Base-by-base conservation (phyloP, 1,140 invertebrate species). In the Bombyx mori region DNA sequence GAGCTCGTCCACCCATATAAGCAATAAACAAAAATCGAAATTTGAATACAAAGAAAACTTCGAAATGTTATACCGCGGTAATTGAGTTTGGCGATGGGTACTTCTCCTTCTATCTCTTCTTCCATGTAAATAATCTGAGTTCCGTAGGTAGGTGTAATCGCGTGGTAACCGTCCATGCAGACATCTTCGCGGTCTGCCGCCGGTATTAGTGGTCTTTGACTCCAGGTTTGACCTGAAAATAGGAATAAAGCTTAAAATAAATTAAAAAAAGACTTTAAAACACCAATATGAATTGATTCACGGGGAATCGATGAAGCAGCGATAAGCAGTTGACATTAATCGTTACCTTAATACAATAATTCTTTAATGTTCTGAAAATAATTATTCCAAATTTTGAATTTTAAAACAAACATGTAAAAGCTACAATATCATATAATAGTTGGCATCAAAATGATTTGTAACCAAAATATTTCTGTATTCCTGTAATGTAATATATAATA, bases 31-130 rank as follows among this genome's bases (percentile, higher is more conserved):
- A 18, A n/a, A n/a, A n/a, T n/a, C n/a, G n/a, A 18, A 18, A 18
- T 0, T 35, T 35, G 0, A 35, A 35, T 35, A 35, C 26, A 35
- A 35, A 35, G 26, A 35, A 35, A 35, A 35, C 26, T 35, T 35
- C 26, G 26, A 35, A 35, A 35, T 35, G 12, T 35, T 47, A 56
- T 68, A 88, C 88, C 87, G 42, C 72, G 45, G 63, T 88, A 88
- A 64, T 89, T 89, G 2, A 89, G 68, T 61, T 75, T 79, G 1
- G 84, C 87, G 6, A 89, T 79, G 9, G 69, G 53, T 6, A 88
- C 76, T 7, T 82, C 79, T 7, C 68, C 79, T 18, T 63, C 60
- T 8, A 88, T 82, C 62, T 88, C 87, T 59, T 89, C 88, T 0
- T 86, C 76, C 74, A 89, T 82, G 52, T 68, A 74, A 18, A 88